Percentiles rank a stretch among this genome's conserved stretches.
phyloP scores from a whole-genome alignment of 2,888 invertebrate genomes.

The Leucophenga montana region DNA sequence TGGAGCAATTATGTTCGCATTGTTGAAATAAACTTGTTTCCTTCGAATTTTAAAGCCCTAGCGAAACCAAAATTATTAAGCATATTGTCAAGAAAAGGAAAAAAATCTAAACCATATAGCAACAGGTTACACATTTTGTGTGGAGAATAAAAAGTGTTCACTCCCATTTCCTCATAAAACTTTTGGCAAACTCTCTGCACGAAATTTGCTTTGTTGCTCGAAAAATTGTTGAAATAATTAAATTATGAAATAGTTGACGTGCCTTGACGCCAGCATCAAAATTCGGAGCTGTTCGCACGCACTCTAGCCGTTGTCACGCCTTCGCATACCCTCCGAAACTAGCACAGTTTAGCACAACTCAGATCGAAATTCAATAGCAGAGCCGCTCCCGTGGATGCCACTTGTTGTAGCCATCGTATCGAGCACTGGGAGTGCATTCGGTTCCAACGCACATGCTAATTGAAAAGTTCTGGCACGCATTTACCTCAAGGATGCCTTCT shows the following conservation, averaged over 20 bases:
- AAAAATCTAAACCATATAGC: neutral
- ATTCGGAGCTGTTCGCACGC: neutral
- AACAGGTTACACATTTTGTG: neutral
- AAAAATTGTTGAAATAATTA: constrained; percentile 9
- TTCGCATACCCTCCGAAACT: neutral
- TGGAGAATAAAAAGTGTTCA: neutral
- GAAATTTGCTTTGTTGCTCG: neutral
- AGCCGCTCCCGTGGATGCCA: neutral
- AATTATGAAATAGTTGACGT: constrained; percentile 22
- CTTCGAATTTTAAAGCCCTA: too few species aligned
- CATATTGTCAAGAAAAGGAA: neutral
- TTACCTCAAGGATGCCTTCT: neutral
- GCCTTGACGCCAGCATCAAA: constrained; percentile 6
- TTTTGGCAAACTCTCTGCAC: neutral
- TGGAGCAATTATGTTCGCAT: too few species aligned
- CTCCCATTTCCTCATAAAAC: neutral
- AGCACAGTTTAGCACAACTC: too few species aligned
- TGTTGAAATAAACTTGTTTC: too few species aligned
- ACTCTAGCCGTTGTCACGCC: too few species aligned
- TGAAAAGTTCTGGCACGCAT: constrained; percentile 19
- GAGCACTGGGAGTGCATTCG: neutral
- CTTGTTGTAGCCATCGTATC: neutral
- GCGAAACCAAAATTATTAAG: too few species aligned
- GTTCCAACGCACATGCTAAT: neutral
- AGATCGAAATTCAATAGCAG: neutral